Base-by-base conservation (phyloP, 2,113 vertebrate species). In the Pelecanoides urinatrix region DNA sequence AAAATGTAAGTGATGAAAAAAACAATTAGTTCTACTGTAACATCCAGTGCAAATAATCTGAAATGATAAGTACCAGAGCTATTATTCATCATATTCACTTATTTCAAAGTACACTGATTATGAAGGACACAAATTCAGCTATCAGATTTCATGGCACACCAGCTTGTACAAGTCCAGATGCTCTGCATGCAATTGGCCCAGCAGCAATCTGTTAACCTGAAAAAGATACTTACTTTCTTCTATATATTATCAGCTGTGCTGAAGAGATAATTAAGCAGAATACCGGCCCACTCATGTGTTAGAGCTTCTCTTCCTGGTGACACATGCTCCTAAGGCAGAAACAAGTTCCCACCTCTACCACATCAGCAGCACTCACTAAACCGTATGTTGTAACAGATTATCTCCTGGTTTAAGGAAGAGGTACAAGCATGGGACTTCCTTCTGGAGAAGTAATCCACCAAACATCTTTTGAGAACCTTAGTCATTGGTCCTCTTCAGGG, bases 41-140 rank as follows among this genome's bases (percentile, higher is more conserved):
- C 59, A 92, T 32, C 40, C 49, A 83, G 79, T 86, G 93, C 65
- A 84, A 93, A 79, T 76, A 52, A 93, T 66, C 25, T 73, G 61
- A 84, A 26, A 63, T 74, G 72, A 67, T 74, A 93, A 92, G 75
- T 92, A 78, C 36, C 55, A 93, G 68, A 87, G 40, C 45, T 65
- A 87, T 65, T 88, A 89, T 91, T 95, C 63, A 27, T 9, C 25
- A 61, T 75, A 91, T 66, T 66, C 49, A 72, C 38, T 85, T 92
- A 90, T 89, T 92, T 94, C 58, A 78, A 94, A 94, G 81, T 71
- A 88, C 26, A 67, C n/a, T 50, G n/a, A 88, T 82, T 77, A 75
- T 67, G 34, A 94, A 95, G 88, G 71, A 90, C 68, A 63, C 68
- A 76, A 86, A 92, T 59, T 84, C 80, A 73, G 61, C 86, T 77